A percentile compares a stretch with the other conserved stretches of the same genome.
These are phyloP conservation scores for Xenopus laevis DNA, from an alignment of 2,113 vertebrate species.

Conservation along the genomic window DNA sequence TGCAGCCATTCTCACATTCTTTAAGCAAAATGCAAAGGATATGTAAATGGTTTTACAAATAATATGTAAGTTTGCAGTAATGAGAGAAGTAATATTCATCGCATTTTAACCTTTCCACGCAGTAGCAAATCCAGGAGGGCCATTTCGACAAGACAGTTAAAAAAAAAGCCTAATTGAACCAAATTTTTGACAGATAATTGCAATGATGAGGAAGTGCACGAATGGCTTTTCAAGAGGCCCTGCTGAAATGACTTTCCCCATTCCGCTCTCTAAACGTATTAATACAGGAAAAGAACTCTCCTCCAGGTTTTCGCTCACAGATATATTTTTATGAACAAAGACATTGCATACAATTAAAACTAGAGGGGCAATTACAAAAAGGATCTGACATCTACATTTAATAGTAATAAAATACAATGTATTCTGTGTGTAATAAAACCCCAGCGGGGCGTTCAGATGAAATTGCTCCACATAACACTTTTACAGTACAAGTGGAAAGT, in stretches of 20 bases:
- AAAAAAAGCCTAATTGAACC: slow-evolving; percentile 60
- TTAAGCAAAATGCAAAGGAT: not conserved
- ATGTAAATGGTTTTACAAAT: not conserved
- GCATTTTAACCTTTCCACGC: slow-evolving; percentile 50
- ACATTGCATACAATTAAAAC: slow-evolving; percentile 33
- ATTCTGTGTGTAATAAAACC: slow-evolving; percentile 35
- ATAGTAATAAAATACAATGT: slow-evolving; percentile 37
- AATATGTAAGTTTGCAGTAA: slow-evolving; percentile 47
- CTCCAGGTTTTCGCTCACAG: slow-evolving; percentile 28
- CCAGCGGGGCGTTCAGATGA: slow-evolving; percentile 24
- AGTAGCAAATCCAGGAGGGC: slow-evolving; percentile 53
- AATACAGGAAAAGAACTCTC: slow-evolving; percentile 38
- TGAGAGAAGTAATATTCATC: slow-evolving; percentile 54
- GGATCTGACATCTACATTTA: slow-evolving; percentile 38
- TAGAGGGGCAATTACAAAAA: slow-evolving; percentile 31
- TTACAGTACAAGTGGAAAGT: slow-evolving; percentile 24
- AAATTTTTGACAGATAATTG: slow-evolving; percentile 65
- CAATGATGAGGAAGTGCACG: slow-evolving; percentile 58
- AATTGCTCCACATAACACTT: slow-evolving; percentile 38
- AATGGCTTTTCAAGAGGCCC: slow-evolving; percentile 57
- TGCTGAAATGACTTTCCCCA: slow-evolving; percentile 59
- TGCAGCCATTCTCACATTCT: not conserved
- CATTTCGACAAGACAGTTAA: slow-evolving; percentile 55
- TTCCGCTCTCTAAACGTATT: slow-evolving; percentile 47
- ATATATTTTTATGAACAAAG: slow-evolving; percentile 21